Evolutionary conservation across 1,140 invertebrate genomes (phyloP).

Genomic region (Rhopalosiphum padi): DNA sequence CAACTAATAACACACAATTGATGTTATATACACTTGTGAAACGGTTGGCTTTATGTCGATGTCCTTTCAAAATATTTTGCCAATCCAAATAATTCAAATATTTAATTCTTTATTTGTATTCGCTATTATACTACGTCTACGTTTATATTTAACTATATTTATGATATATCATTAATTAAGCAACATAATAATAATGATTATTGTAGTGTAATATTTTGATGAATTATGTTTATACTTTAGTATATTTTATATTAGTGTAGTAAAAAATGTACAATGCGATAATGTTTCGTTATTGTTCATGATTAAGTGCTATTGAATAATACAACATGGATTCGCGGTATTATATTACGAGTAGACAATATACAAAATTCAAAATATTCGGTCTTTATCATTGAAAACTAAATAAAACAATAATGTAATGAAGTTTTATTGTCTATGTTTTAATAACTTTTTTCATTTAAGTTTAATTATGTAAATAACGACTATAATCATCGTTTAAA

Average conservation of each 20-base stretch:
- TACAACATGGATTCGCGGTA: background rate
- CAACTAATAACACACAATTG: too few species aligned
- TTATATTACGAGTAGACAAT: background rate
- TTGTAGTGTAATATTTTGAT: background rate
- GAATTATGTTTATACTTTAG: too few species aligned
- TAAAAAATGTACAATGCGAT: background rate
- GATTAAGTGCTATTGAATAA: background rate
- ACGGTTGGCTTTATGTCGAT: too few species aligned
- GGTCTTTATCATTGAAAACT: background rate
- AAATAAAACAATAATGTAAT: background rate
- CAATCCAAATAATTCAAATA: too few species aligned
- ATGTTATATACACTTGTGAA: too few species aligned
- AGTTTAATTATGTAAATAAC: background rate
- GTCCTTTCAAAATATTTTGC: too few species aligned
- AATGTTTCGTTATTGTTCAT: background rate
- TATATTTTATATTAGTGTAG: background rate
- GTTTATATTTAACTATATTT: too few species aligned
- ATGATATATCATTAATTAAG: too few species aligned
- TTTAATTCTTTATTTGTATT: too few species aligned
- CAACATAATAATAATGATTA: too few species aligned
- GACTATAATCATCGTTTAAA: background rate
- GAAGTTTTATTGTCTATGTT: background rate
- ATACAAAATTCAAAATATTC: background rate
- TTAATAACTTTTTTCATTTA: background rate
- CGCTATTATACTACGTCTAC: too few species aligned